Percentiles rank a stretch among this genome's conserved stretches.
phyloP scores from a whole-genome alignment of 2,888 invertebrate genomes.

The Ormyrus rosae region DNA sequence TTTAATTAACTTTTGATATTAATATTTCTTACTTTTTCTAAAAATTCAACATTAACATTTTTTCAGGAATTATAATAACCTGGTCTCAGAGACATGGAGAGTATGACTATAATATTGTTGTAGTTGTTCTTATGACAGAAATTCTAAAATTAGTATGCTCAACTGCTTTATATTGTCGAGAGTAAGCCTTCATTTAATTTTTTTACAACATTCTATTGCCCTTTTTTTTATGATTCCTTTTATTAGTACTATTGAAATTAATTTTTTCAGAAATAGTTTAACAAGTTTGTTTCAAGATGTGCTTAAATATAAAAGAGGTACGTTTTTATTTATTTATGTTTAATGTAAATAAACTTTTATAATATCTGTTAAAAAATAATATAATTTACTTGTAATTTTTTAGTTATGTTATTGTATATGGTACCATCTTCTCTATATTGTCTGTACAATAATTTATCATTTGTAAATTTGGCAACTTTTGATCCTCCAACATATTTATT shows the following conservation, averaged over 20 bases:
- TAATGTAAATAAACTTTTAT: conserved; percentile 62
- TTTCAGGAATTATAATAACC: conserved; percentile 91
- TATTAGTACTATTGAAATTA: conserved; percentile 41
- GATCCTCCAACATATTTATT: conserved; percentile 97
- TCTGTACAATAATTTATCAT: conserved; percentile 95
- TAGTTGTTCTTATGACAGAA: conserved; percentile 93
- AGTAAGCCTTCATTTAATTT: conserved; percentile 76
- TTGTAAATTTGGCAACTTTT: conserved; percentile 91
- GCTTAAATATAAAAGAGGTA: conserved; percentile 68
- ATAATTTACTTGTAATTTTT: conserved; percentile 67
- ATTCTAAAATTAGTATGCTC: conserved; percentile 88
- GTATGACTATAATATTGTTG: conserved; percentile 91
- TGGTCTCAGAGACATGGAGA: conserved; percentile 90
- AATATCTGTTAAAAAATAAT: conserved; percentile 17
- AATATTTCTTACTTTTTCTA: too few species aligned
- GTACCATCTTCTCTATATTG: conserved; percentile 95
- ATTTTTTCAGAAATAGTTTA: conserved; percentile 43
- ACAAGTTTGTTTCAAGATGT: conserved; percentile 61
- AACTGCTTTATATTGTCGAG: conserved; percentile 82
- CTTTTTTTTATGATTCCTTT: conserved; percentile 36
- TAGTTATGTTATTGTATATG: conserved; percentile 90
- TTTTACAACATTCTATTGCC: not conserved
- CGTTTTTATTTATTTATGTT: conserved; percentile 3
- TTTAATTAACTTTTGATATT: too few species aligned
- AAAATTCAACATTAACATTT: not conserved